Evolutionary conservation across 2,888 invertebrate genomes (phyloP), one percentile per base, ranked within the genome.

Genomic region (Trisateles emortualis): DNA sequence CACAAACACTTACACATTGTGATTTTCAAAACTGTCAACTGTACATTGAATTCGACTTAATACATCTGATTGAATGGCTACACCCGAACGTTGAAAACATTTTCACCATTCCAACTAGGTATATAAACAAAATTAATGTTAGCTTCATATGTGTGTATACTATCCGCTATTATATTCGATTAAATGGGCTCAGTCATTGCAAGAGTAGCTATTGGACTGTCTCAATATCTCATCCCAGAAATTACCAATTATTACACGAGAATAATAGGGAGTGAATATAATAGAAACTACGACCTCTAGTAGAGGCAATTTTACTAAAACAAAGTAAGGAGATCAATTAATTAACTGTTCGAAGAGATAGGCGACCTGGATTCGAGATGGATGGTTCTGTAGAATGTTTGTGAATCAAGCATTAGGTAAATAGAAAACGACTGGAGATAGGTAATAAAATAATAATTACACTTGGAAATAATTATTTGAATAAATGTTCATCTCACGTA

Each of bases 251-350:
- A 52, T 50, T 54, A 49, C 50, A 42, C 42, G 9, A 38, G 22
- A 39, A 66, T 53, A 55, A 62, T 53, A 52, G 52, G 13, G 6
- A 40, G 29, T 24, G 30, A 17, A 36, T 51, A 65, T 61, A 61
- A 64, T 46, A 38, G 59, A 36, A 52, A 38, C 48, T 60, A 22
- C 35, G 44, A 42, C 40, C 50, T 45, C 43, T 33, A 46, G 19
- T 53, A 43, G 33, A 40, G 49, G 26, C 55, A 52, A 56, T 69
- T 55, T 46, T 54, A 47, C 38, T 50, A 44, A 45, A 66, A 53
- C 63, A 50, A 69, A 67, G 51, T 62, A 53, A 58, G 54, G 47
- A 57, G 50, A 68, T 66, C 56, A 56, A 68, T 68, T 63, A 56
- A 63, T 68, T 68, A 63, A 45, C 42, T 36, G 47, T 48, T 54